These are phyloP conservation scores for Sebastes dallii DNA, from an alignment of 2,797 vertebrate species.

Conservation along the genomic window DNA sequence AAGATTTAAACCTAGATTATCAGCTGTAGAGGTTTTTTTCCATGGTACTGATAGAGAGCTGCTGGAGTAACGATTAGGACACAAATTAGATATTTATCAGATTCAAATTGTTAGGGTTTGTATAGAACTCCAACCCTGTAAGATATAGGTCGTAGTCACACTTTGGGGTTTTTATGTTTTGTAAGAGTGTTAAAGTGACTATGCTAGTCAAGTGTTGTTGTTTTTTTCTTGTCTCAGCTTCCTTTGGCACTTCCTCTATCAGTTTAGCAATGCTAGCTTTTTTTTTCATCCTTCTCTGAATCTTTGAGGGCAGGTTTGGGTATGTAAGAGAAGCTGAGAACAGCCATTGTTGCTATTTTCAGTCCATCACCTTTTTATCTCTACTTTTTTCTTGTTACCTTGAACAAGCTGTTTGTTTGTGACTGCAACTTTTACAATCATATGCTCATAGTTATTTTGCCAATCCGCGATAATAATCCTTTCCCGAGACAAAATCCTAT, in stretches of 20 bases:
- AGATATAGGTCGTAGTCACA: conserved; percentile 88
- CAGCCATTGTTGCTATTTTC: conserved; percentile 12
- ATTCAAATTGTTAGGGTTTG: conserved; percentile 90
- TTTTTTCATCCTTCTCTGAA: neutral
- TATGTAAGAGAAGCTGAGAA: conserved; percentile 13
- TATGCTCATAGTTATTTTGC: neutral
- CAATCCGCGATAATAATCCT: neutral
- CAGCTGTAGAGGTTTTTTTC: conserved; percentile 91
- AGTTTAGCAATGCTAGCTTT: conserved; percentile 72
- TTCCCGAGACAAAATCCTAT: neutral
- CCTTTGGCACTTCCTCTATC: conserved; percentile 54
- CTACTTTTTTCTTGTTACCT: neutral
- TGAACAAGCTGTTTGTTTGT: neutral
- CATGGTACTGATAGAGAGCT: conserved; percentile 93
- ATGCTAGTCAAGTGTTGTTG: conserved; percentile 85
- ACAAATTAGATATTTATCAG: conserved; percentile 71
- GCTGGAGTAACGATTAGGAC: conserved; percentile 80
- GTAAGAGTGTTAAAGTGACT: conserved; percentile 91
- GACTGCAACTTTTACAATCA: neutral
- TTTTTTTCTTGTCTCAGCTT: conserved; percentile 82
- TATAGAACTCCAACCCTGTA: conserved; percentile 89
- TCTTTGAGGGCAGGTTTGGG: neutral
- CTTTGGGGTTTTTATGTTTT: conserved; percentile 89
- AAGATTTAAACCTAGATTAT: conserved; percentile 91
- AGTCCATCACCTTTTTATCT: neutral